Evolutionary conservation across 2,113 vertebrate species (phyloP).

Genomic region (Pseudorectes ferrugineus): DNA sequence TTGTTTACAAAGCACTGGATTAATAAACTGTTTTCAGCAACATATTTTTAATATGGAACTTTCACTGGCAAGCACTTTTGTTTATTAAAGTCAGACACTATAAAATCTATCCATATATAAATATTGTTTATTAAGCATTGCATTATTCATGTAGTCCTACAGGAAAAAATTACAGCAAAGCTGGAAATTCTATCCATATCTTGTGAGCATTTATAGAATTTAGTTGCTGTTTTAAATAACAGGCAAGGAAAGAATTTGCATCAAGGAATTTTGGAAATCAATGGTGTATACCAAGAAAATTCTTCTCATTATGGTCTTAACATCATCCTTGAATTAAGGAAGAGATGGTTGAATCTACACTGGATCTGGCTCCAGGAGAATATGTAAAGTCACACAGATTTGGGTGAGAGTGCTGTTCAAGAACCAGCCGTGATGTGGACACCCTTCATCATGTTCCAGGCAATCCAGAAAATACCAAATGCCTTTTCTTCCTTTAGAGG

Average conservation of each 20-base stretch:
- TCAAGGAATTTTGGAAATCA: not conserved
- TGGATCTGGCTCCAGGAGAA: not conserved
- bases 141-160: not conserved
- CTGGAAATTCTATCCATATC: not conserved
- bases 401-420: not conserved
- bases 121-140: not conserved
- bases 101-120: not conserved
- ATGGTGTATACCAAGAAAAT: not conserved
- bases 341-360: not conserved
- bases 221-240: not conserved
- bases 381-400: not conserved
- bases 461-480: not conserved
- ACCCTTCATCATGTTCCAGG: not conserved
- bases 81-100: not conserved
- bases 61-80: not conserved
- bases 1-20: not conserved
- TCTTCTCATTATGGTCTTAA: not conserved
- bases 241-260: not conserved
- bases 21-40: not conserved
- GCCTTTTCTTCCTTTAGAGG: not conserved
- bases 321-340: not conserved
- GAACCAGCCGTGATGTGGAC: not conserved
- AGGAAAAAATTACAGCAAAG: not conserved
- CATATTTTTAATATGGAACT: not conserved
- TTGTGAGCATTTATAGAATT: not conserved